Evolutionary conservation across 2,888 invertebrate species (phyloP), one percentile per base, ranked within the genome.

Genomic region (Dyspetes luteomarginatus): DNA sequence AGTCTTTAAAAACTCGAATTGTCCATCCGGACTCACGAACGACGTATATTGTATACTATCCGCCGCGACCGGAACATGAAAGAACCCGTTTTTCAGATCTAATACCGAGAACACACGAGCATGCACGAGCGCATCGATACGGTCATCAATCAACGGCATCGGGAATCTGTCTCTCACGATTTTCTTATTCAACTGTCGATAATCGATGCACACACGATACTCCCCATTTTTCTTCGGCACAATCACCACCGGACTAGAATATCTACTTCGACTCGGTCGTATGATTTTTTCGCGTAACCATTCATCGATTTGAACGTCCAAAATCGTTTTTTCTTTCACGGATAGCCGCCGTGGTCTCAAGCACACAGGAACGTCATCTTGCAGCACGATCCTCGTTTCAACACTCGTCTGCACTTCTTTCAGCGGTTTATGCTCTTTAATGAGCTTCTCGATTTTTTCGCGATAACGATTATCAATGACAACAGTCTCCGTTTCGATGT

Each of bases 171-270:
- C 85, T 75, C 83, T 84, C 4, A 84, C 71, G 0, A 89, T 86
- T 79, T 88, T 87, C 41, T 80, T 78, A 81, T 92, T 92, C 1
- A 92, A 48, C 17, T 81, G 75, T 17, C 92, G 68, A 74, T 89
- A 93, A 75, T 92, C 91, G 0, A 92, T 85, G 78, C 91, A 91
- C 1, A 86, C 58, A 17, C 86, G 60, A 2, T 69, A 58, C 7
- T 69, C 36, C 7, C 85, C 84, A 7, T 84, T 80, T 75, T 87
- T 88, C 58, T 87, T 50, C 4, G 77, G 82, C 3, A 86, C 84
- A n/a, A 89, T 58, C 3, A 88, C 84, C 0, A 87, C 76, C 1
- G 85, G 75, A 52, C 86, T 88, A 5, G 89, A 82, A 69, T 85
- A 90, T 19, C 86, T 87, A 0, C 89, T 89, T 9, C 12, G 12